Evolutionary conservation across 2,888 invertebrate species (phyloP), one percentile per base, ranked within the genome.

Genomic region (Volucella zonaria): DNA sequence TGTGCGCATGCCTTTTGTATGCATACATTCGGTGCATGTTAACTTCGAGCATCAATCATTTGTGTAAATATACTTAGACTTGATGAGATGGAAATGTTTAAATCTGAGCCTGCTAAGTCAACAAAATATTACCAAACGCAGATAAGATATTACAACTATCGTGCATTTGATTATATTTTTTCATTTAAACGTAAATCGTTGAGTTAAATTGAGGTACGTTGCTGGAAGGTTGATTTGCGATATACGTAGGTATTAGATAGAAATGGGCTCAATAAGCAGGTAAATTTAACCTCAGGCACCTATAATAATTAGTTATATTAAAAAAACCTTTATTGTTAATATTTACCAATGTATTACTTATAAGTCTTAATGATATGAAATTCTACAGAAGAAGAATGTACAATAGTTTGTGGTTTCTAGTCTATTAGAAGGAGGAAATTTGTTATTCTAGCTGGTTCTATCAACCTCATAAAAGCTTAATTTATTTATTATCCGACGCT

Each of bases 51-150:
- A 85, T 81, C 76, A 85, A 85, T 85, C 85, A 73, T 76, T 77
- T 85, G 76, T 73, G 81, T 81, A 85, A 85, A 85, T 81, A 85
- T 80, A 81, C 73, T 80, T 73, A 64, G n/a, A 42, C 47, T 62
- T 49, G 79, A 59, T 62, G 64, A 76, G 54, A 71, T 81, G 71
- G 71, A 80, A 79, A 67, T 73, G 76, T 85, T 85, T 81, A 81
- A 67, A 67, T 62, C 64, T 74, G 18, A 58, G 54, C 59, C 51
- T 61, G 73, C 76, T 76, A 67, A 67, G 71, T 85, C 76, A 81
- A 85, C 62, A 83, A 49, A 47, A 64, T n/a, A 62, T 8, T 14
- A 42, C 31, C 40, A 64, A 66, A 64, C 42, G 54, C 38, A 42
- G 52, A 64, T 61, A 62, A 78, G 56, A 43, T 67, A 59, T 10